Conservation (phyloP, 2,113 vertebrate genomes). For the Chaetura pelagica region DNA sequence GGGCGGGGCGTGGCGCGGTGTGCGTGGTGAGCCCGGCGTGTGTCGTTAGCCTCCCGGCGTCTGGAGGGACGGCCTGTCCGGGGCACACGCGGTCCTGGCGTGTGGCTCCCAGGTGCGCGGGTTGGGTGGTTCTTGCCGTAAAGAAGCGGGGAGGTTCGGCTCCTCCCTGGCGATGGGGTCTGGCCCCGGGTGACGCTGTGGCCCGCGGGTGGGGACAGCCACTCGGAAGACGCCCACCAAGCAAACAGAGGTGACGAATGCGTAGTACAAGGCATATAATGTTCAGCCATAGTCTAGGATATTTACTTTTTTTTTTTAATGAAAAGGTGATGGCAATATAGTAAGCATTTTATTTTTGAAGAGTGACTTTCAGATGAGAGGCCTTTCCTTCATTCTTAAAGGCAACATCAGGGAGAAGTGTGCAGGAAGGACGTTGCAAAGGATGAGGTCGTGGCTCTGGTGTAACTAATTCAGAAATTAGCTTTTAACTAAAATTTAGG, state of each 20-base stretch:
- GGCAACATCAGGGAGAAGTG: neutral
- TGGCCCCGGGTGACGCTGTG: neutral
- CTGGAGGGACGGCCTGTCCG: neutral
- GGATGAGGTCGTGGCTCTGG: rapidly evolving
- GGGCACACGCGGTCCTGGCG: neutral
- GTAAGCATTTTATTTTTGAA: neutral
- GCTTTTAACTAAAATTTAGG: neutral
- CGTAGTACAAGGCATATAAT: rapidly evolving
- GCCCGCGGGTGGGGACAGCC: neutral
- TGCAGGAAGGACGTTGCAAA: neutral
- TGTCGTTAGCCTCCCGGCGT: neutral
- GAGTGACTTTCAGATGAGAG: neutral
- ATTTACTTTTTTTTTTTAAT: no score
- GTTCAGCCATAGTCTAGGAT: rapidly evolving
- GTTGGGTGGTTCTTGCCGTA: no score
- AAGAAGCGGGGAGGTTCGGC: rapidly evolving
- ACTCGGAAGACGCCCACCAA: rapidly evolving
- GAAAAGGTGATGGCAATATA: rapidly evolving
- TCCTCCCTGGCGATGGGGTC: rapidly evolving
- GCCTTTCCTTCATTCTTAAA: neutral
- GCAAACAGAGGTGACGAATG: rapidly evolving
- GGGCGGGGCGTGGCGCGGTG: no score
- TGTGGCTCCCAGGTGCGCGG: rapidly evolving
- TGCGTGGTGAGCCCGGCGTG: no score
- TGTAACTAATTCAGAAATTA: neutral